A percentile compares a stretch with the other conserved stretches of the same genome.
Evolutionary conservation across 2,888 invertebrate species (phyloP).

Genomic region (Pristionchus entomophagus): DNA sequence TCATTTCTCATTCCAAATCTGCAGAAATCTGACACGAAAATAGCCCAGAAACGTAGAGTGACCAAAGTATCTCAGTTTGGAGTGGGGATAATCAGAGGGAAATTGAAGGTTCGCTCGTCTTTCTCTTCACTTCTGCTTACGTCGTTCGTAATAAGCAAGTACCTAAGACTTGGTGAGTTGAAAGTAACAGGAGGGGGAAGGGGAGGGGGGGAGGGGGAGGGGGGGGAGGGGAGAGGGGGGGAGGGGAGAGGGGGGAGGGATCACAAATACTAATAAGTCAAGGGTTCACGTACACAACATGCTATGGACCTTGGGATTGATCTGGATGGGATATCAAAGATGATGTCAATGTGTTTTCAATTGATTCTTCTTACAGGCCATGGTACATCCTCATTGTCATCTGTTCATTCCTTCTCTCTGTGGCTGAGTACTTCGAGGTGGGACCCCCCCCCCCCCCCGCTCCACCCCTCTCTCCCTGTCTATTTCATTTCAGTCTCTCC

Average conservation of each 20-base stretch:
- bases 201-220: not conserved
- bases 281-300: not conserved
- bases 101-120: conserved; percentile 40
- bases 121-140: conserved; percentile 37
- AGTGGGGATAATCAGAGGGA: not conserved
- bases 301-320: not conserved
- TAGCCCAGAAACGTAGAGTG: no score
- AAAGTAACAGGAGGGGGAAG: no score
- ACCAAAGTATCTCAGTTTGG: no score
- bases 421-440: conserved; percentile 44
- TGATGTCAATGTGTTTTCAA: no score
- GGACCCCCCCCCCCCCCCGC: no score
- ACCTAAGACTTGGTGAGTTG: conserved; percentile 39
- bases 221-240: not conserved
- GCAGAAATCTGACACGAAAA: no score
- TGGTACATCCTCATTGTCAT: conserved; percentile 25
- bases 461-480: no score
- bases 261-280: no score
- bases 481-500: not conserved
- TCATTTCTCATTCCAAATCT: not conserved
- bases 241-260: no score
- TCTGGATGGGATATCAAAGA: no score
- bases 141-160: conserved; percentile 41
- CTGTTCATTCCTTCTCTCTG: not conserved
- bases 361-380: conserved; percentile 37